phyloP scores from a whole-genome alignment of 2,888 invertebrate species.

The Himalopsyche kuldschensis region DNA sequence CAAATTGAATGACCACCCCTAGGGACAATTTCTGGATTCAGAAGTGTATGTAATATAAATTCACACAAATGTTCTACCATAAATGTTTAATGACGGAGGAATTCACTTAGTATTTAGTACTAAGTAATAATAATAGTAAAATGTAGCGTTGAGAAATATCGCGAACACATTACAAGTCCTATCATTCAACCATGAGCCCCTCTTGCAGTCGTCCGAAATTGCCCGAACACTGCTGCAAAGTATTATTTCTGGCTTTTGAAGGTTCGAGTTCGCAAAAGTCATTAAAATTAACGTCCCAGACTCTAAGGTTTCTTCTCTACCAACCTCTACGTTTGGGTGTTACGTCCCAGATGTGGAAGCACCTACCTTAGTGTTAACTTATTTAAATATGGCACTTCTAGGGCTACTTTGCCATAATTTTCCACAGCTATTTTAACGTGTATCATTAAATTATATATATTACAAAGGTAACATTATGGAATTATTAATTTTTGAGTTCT shows the following conservation, averaged over 20 bases:
- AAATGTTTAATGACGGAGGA: too few species aligned
- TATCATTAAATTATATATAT: background rate
- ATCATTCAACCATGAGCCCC: background rate
- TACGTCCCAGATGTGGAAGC: background rate
- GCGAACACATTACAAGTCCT: background rate
- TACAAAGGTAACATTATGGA: background rate
- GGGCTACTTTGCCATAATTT: background rate
- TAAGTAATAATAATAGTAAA: too few species aligned
- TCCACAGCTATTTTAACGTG: background rate
- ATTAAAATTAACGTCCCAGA: background rate
- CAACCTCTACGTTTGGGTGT: background rate
- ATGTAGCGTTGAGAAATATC: background rate
- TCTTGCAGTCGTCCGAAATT: background rate
- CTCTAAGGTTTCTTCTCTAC: background rate
- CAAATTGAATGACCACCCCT: too few species aligned
- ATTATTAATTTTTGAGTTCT: too few species aligned
- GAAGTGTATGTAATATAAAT: too few species aligned
- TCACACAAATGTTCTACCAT: too few species aligned
- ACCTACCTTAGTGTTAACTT: background rate
- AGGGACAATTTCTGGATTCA: too few species aligned
- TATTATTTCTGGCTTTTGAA: background rate
- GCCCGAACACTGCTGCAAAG: background rate
- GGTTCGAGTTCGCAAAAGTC: background rate
- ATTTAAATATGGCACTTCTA: background rate
- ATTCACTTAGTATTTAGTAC: too few species aligned